Evolutionary conservation across 1,140 invertebrate genomes (phyloP).

Genomic region (Drosophila sechellia): DNA sequence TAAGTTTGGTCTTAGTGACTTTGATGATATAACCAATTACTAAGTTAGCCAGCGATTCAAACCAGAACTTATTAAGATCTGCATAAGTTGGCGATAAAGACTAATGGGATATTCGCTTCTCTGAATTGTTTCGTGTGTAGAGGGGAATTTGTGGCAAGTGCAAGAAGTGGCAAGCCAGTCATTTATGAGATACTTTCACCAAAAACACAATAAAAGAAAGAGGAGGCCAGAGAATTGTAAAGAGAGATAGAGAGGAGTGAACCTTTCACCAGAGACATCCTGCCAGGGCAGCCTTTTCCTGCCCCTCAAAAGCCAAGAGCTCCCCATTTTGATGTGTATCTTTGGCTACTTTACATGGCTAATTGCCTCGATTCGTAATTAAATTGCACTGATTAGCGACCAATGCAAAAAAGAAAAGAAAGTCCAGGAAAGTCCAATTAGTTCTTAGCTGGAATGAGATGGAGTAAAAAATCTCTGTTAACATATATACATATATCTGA

Average conservation of each 20-base stretch:
- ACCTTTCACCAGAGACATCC: conserved; percentile 64
- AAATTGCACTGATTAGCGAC: conserved; percentile 78
- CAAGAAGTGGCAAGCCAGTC: conserved; percentile 40
- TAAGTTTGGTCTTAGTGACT: too few relatives aligned
- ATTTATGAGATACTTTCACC: conserved; percentile 82
- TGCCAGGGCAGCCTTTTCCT: conserved; percentile 8
- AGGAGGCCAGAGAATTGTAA: conserved; percentile 20
- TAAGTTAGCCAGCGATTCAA: neutral
- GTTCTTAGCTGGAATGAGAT: conserved; percentile 28
- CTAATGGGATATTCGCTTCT: neutral
- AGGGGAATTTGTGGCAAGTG: conserved; percentile 35
- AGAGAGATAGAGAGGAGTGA: conserved; percentile 16
- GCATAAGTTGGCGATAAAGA: neutral
- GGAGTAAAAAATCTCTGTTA: neutral
- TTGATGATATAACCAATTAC: neutral
- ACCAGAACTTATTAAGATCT: neutral
- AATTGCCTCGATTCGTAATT: conserved; percentile 73
- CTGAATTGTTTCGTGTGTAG: neutral
- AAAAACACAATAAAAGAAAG: conserved; percentile 54
- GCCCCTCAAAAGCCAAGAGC: neutral
- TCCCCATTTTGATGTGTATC: conserved; percentile 57
- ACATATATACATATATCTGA: neutral
- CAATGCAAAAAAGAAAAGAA: conserved; percentile 39
- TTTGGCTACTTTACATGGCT: conserved; percentile 75
- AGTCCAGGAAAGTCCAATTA: conserved; percentile 74